These are phyloP conservation scores for Microtus montanus DNA, from an alignment of 2,113 vertebrate genomes.

Conservation along the genomic window DNA sequence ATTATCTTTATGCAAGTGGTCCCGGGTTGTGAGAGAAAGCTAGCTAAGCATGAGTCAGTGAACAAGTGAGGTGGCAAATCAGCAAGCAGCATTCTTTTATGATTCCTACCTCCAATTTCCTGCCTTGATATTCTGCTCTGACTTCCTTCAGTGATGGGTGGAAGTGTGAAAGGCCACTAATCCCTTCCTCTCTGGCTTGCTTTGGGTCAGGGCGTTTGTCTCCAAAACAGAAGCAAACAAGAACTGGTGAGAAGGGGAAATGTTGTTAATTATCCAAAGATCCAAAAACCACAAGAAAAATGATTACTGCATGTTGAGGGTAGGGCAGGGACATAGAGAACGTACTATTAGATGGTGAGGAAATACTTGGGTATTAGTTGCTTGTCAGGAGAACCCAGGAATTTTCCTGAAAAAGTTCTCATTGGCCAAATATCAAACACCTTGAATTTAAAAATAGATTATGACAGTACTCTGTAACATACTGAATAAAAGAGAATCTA, in stretches of 20 bases:
- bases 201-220: background rate
- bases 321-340: background rate
- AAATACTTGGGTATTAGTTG: background rate
- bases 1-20: background rate
- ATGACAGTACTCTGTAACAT: background rate
- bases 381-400: background rate
- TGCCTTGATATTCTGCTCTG: background rate
- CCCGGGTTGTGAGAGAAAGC: background rate
- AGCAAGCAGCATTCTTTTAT: background rate
- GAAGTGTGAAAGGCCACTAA: background rate
- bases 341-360: background rate
- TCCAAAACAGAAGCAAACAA: background rate
- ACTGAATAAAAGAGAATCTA: background rate
- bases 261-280: background rate
- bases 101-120: background rate
- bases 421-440: background rate
- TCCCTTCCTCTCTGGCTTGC: background rate
- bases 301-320: background rate
- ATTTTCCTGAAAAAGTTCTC: background rate
- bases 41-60: background rate
- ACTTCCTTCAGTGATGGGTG: background rate
- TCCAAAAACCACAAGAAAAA: background rate
- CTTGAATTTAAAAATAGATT: slow-evolving; percentile 11
- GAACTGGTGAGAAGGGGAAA: background rate
- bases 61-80: rapidly evolving